Evolutionary conservation across 2,113 vertebrate species (phyloP).

Genomic region (Ailurus styani): DNA sequence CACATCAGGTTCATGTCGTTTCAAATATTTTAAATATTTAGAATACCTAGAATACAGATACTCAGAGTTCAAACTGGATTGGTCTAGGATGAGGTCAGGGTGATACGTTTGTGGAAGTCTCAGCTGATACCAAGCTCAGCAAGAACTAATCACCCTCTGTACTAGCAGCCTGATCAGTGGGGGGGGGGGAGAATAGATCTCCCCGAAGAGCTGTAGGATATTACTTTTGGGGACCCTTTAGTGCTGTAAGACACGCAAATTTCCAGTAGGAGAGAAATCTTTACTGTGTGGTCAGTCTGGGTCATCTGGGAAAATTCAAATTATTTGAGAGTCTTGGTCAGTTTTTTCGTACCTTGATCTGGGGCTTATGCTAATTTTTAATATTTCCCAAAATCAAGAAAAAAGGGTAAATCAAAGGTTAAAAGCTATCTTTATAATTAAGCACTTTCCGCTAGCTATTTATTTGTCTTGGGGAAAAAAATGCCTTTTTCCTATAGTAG

Average conservation of each 20-base stretch:
- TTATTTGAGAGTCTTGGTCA: background rate
- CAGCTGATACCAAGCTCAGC: background rate
- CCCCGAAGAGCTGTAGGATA: background rate
- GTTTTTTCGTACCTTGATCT: background rate
- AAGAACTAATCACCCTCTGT: background rate
- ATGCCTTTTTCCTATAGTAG: background rate
- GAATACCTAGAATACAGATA: background rate
- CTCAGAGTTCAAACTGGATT: background rate
- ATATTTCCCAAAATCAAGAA: conserved; percentile 38
- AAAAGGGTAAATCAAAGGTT: conserved; percentile 6
- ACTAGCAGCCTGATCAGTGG: background rate
- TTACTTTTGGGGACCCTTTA: background rate
- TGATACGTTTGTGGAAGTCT: background rate
- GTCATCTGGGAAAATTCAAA: background rate
- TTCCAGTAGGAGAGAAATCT: background rate
- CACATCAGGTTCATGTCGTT: background rate
- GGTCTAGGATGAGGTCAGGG: background rate
- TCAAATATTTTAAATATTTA: background rate
- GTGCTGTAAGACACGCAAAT: background rate
- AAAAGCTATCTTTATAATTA: background rate
- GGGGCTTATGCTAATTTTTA: background rate
- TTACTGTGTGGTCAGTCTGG: background rate
- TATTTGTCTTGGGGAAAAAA: background rate
- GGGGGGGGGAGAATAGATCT: background rate
- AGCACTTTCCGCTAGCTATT: background rate